These are phyloP conservation scores for Atractosteus spatula DNA, from an alignment of 2,113 vertebrate species.

Conservation along the genomic window DNA sequence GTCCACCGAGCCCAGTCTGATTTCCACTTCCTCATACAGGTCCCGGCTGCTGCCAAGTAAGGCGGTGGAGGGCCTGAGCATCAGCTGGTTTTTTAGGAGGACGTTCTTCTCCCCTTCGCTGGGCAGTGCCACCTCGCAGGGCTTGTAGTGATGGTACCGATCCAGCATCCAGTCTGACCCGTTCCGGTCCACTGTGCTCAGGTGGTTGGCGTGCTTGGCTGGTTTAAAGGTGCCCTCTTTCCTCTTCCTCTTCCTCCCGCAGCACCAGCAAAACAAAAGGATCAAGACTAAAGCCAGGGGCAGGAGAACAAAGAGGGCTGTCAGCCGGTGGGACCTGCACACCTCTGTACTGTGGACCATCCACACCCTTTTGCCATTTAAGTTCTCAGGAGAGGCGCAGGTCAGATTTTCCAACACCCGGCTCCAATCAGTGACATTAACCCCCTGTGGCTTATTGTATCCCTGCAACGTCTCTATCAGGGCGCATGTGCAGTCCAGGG, in stretches of 20 bases:
- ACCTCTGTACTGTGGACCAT: conserved; percentile 51
- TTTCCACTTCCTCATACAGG: conserved; percentile 81
- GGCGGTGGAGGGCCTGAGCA: conserved; percentile 58
- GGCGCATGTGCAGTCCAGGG: conserved; percentile 75
- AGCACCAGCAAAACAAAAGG: conserved; percentile 74
- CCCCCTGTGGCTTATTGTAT: not conserved
- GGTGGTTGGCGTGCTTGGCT: conserved; percentile 42
- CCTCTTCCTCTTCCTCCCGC: conserved; percentile 63
- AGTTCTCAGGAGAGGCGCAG: conserved; percentile 60
- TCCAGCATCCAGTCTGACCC: conserved; percentile 15
- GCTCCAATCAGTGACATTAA: conserved; percentile 40
- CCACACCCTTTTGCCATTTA: conserved; percentile 42
- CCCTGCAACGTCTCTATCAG: conserved; percentile 53
- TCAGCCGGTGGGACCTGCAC: conserved; percentile 66
- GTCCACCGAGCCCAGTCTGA: conserved; percentile 64
- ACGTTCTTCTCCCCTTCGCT: conserved; percentile 37
- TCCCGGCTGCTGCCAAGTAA: conserved; percentile 68
- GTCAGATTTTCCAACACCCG: conserved; percentile 51
- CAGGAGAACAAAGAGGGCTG: conserved; percentile 74
- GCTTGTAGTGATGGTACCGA: conserved; percentile 49
- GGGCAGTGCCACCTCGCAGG: not conserved
- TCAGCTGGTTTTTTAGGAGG: conserved; percentile 64
- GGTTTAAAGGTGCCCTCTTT: conserved; percentile 53
- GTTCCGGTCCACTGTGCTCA: conserved; percentile 32
- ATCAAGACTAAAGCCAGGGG: conserved; percentile 63